phyloP scores from a whole-genome alignment of 1,140 invertebrate genomes.

The Berghia stephanieae region DNA sequence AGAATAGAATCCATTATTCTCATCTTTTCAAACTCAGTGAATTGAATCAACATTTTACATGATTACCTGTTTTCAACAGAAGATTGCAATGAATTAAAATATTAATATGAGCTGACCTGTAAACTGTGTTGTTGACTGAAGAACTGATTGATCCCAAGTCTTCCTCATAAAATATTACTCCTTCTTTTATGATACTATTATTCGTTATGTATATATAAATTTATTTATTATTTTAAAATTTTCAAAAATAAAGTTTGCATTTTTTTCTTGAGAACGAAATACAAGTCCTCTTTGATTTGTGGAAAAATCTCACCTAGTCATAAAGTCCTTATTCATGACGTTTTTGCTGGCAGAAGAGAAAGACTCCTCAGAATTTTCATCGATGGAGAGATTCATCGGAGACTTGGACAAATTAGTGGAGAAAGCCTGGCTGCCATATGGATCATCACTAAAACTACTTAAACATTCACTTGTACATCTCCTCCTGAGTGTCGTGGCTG shows the following conservation, averaged over 20 bases:
- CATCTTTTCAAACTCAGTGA: no score
- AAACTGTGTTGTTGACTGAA: no score
- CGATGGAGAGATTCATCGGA: constrained; percentile 49
- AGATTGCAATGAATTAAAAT: no score
- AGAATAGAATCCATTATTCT: no score
- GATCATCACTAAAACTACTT: constrained; percentile 45
- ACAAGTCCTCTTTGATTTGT: neutral
- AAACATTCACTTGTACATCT: constrained; percentile 61
- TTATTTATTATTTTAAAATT: no score
- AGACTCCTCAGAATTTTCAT: constrained; percentile 41
- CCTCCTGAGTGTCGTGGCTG: constrained; percentile 38
- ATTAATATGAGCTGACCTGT: no score
- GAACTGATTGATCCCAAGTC: no score
- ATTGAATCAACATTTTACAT: no score
- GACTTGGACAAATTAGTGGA: constrained; percentile 35
- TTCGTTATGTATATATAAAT: no score
- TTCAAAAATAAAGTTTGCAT: no score
- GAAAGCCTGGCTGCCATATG: constrained; percentile 37
- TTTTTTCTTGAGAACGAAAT: neutral
- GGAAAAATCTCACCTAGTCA: constrained; percentile 51
- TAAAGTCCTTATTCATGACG: constrained; percentile 50
- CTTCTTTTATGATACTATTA: no score
- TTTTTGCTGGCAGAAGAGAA: constrained; percentile 25
- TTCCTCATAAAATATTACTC: neutral
- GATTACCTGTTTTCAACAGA: no score